phyloP scores from a whole-genome alignment of 2,797 vertebrate genomes.

The Pyrocephalus nanus region DNA sequence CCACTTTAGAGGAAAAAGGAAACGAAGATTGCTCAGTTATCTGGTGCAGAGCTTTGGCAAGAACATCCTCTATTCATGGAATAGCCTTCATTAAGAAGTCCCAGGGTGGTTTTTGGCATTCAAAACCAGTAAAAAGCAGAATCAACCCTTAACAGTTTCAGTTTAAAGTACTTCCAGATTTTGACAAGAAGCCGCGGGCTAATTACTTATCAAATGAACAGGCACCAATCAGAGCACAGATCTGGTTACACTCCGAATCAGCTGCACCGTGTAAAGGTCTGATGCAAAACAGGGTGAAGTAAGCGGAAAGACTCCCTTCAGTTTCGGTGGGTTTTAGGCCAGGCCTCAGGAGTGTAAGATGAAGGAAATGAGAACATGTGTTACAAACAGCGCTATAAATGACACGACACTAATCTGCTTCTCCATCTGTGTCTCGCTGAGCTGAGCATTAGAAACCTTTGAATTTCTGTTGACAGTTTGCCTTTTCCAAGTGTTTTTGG shows the following conservation, averaged over 20 bases:
- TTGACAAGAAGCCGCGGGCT: neutral
- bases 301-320: neutral
- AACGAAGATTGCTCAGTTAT: conserved; percentile 54
- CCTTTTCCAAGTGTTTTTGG: neutral
- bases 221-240: neutral
- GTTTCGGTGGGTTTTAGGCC: neutral
- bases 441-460: neutral
- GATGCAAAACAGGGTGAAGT: conserved; percentile 24
- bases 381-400: neutral
- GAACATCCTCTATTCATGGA: conserved; percentile 60
- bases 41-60: conserved; percentile 47
- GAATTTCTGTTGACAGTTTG: neutral
- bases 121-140: conserved; percentile 49
- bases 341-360: neutral
- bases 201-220: conserved; percentile 30
- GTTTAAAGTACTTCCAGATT: conserved; percentile 58
- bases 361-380: conserved; percentile 27
- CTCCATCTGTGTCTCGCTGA: neutral
- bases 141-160: neutral
- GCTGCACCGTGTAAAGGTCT: neutral
- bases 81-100: conserved; percentile 51
- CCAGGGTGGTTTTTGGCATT: conserved; percentile 50
- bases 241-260: neutral
- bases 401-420: conserved; percentile 35
- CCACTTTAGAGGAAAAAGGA: conserved; percentile 48